Base-by-base conservation (phyloP, 2,888 invertebrate species). In the Ennomos fuscantarius region DNA sequence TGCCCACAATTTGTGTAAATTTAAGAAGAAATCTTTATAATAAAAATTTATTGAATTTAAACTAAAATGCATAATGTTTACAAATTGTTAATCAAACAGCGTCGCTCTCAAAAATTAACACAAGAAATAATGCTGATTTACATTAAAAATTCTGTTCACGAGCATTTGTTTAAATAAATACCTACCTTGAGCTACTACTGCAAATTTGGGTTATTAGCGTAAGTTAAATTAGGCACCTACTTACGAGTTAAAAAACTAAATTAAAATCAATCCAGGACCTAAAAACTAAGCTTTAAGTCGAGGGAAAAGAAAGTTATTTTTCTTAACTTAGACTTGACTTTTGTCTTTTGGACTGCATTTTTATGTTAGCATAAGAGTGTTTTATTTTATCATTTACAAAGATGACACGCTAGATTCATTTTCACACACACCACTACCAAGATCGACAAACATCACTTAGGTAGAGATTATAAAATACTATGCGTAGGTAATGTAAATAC, bases 401-500 rank as follows among this genome's bases (percentile, higher is more conserved):
- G 24, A 5, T 24, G 24, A 35, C 35, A 15, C 36, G 36, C 39
- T 44, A 33, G 39, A 37, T 40, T 51, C 45, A 51, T 62, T 64
- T 60, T 60, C 60, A 55, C 44, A 52, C 60, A 64, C 60, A 64
- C 58, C 45, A 47, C 48, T 41, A 51, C 37, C 37, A 15, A 52
- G 40, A 48, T 36, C 35, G 43, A n/a, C 54, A 63, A 68, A 66
- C 66, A 66, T 60, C 45, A 62, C 58, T 63, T 51, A 57, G 50
- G n/a, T n/a, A n/a, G n/a, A n/a, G n/a, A n/a, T n/a, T n/a, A n/a
- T n/a, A n/a, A n/a, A n/a, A n/a, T n/a, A n/a, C n/a, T n/a, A n/a
- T n/a, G n/a, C n/a, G n/a, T n/a, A n/a, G n/a, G 43, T 51, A 57
- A 59, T 24, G 63, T 57, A 65, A 65, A 68, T 51, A 65, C 59